These are phyloP conservation scores for Sula dactylatra DNA, from an alignment of 2,113 vertebrate species.

Conservation along the genomic window DNA sequence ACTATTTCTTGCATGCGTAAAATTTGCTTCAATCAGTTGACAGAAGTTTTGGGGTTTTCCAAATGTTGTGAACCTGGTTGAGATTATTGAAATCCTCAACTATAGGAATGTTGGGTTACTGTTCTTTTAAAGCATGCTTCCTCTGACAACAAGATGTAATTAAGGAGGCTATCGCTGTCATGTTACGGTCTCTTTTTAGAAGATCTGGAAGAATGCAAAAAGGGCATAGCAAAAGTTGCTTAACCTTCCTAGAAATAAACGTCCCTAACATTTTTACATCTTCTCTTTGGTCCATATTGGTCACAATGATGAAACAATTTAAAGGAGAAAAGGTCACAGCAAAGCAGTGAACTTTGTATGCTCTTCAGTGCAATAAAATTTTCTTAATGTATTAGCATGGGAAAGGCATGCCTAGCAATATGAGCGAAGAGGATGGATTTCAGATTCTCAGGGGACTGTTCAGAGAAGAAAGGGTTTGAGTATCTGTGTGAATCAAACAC, in stretches of 20 bases:
- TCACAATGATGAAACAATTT: slow-evolving; percentile 69
- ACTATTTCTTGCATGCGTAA: slow-evolving; percentile 25
- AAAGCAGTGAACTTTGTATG: slow-evolving; percentile 57
- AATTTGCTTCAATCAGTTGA: slow-evolving; percentile 10
- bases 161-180: slow-evolving; percentile 53
- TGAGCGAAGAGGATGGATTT: slow-evolving; percentile 19
- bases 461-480: neutral
- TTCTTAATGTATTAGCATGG: slow-evolving; percentile 33
- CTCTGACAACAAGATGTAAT: slow-evolving; percentile 71
- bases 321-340: slow-evolving; percentile 64
- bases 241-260: slow-evolving; percentile 53
- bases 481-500: neutral
- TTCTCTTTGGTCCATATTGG: slow-evolving; percentile 48
- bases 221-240: slow-evolving; percentile 51
- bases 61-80: slow-evolving; percentile 62
- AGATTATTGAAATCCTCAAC: slow-evolving; percentile 49
- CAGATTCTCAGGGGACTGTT: neutral
- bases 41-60: slow-evolving; percentile 50
- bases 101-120: slow-evolving; percentile 55
- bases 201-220: slow-evolving; percentile 47
- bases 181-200: slow-evolving; percentile 52
- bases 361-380: slow-evolving; percentile 35
- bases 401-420: slow-evolving; percentile 17
- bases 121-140: slow-evolving; percentile 61
- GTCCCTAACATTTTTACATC: slow-evolving; percentile 45